Base-by-base conservation (phyloP, 2,113 vertebrate species). In the Rhinopomastus cyanomelas region DNA sequence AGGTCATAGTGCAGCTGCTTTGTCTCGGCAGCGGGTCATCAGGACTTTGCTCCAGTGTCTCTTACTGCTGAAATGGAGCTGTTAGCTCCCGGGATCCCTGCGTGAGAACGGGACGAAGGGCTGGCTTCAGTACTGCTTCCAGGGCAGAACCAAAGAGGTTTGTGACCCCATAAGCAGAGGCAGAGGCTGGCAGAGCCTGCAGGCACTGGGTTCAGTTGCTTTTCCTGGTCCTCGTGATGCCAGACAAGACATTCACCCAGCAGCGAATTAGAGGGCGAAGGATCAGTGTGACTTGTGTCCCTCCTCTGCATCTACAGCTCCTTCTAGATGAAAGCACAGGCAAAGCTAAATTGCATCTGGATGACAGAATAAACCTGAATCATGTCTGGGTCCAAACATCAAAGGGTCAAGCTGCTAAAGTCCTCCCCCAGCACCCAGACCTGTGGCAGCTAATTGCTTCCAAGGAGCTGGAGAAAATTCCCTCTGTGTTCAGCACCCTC, bases 361-460 rank as follows among this genome's bases (percentile, higher is more conserved):
- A 13, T 83, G 73, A 67, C 25, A 59, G 36, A 72, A 53, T 48
- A 85, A 81, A 61, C 59, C 32, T 12, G 36, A 69, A 57, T 73
- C 34, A 27, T 60, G 71, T 86, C 59, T 44, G 61, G 55, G 51
- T 66, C 57, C 53, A n/a, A 27, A 42, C 68, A 73, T 36, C 74
- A 90, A 59, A 55, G 59, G 76, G 73, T 44, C 64, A 62, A 48
- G 27, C 7, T 65, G 53, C 67, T 72, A 17, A 65, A 71, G 48
- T 68, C 69, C 51, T 76, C 49, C 57, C 66, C 67, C 44, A n/a
- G 59, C 21, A 7, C 56, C 1, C 29, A 19, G 42, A 77, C 42
- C 56, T 30, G 61, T 8, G 34, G 29, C 71, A 87, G 56, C 29
- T 83, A 16, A 78, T 42, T 90, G 86, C 66, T 86, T 89, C 57